Percentiles rank a stretch among this genome's conserved stretches.
Conservation (phyloP, 2,797 vertebrate species). For the Aplochiton taeniatus region DNA sequence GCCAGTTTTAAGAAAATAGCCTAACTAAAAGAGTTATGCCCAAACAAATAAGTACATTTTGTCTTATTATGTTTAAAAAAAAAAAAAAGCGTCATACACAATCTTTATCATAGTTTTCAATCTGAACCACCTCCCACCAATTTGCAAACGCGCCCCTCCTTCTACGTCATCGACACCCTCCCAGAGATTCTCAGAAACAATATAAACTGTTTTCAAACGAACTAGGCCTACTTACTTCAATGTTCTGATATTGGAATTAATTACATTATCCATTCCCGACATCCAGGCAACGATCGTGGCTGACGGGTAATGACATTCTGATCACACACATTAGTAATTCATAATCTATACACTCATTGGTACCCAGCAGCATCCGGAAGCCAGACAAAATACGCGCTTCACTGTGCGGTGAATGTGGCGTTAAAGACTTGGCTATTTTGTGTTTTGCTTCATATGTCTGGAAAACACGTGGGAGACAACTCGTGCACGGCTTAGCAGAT, state of each 20-base stretch:
- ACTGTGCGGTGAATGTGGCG: constrained; percentile 46
- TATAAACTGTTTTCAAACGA: no score
- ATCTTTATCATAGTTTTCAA: no score
- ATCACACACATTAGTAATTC: constrained; percentile 13
- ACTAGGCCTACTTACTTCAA: not conserved
- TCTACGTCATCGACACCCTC: no score
- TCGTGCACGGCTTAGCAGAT: not conserved
- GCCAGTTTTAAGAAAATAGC: no score
- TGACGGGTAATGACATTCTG: constrained; percentile 12
- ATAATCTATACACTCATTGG: constrained; percentile 39
- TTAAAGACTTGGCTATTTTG: not conserved
- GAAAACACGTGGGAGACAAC: not conserved
- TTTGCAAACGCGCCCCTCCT: no score
- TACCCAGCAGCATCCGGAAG: constrained; percentile 56
- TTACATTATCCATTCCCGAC: constrained; percentile 16
- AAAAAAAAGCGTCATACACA: no score
- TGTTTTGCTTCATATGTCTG: constrained; percentile 1
- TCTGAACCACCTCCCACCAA: no score
- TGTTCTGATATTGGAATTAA: not conserved
- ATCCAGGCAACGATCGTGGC: constrained; percentile 19
- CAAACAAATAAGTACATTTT: no score
- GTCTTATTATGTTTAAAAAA: no score
- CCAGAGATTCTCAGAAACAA: no score
- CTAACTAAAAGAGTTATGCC: no score
- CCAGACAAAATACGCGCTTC: constrained; percentile 18